A percentile compares a stretch with the other conserved stretches of the same genome.
These are phyloP conservation scores for Cheilosia scutellata DNA, from an alignment of 2,888 invertebrate genomes.

Conservation along the genomic window DNA sequence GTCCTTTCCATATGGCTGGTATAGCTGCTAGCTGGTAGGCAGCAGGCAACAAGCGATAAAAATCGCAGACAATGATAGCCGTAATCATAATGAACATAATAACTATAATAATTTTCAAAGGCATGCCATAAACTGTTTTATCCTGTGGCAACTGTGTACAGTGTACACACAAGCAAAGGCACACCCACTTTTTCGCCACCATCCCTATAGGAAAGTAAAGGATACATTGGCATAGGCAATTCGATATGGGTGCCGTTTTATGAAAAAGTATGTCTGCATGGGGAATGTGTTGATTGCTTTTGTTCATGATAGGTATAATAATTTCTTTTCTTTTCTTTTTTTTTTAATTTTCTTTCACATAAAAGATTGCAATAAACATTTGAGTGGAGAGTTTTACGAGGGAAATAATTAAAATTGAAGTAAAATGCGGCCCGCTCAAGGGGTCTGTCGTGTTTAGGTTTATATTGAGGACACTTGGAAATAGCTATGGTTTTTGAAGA, in stretches of 20 bases:
- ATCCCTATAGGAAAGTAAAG: not conserved
- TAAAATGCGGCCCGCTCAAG: not conserved
- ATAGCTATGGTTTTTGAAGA: not conserved
- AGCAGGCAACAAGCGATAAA: slow-evolving; percentile 71
- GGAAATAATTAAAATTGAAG: slow-evolving; percentile 9
- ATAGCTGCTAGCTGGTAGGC: not conserved
- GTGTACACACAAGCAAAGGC: not conserved
- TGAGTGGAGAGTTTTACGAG: slow-evolving; percentile 31
- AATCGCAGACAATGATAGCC: slow-evolving; percentile 73
- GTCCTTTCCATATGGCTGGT: slow-evolving; percentile 17
- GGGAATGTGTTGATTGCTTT: slow-evolving; percentile 66
- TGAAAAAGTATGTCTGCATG: slow-evolving; percentile 10
- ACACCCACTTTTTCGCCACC: slow-evolving; percentile 11
- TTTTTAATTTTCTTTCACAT: slow-evolving; percentile 43
- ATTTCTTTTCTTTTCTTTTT: slow-evolving; percentile 31
- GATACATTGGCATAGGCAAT: slow-evolving; percentile 37
- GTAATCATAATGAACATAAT: slow-evolving; percentile 74
- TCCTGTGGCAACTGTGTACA: slow-evolving; percentile 61
- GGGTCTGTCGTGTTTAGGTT: not conserved
- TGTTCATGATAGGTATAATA: slow-evolving; percentile 49
- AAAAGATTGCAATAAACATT: slow-evolving; percentile 48
- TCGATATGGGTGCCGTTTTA: slow-evolving; percentile 12
- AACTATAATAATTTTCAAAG: slow-evolving; percentile 73
- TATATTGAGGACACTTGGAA: not conserved
- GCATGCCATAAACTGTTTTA: slow-evolving; percentile 73